phyloP scores from a whole-genome alignment of 2,888 invertebrate genomes.

The Allacma fusca region DNA sequence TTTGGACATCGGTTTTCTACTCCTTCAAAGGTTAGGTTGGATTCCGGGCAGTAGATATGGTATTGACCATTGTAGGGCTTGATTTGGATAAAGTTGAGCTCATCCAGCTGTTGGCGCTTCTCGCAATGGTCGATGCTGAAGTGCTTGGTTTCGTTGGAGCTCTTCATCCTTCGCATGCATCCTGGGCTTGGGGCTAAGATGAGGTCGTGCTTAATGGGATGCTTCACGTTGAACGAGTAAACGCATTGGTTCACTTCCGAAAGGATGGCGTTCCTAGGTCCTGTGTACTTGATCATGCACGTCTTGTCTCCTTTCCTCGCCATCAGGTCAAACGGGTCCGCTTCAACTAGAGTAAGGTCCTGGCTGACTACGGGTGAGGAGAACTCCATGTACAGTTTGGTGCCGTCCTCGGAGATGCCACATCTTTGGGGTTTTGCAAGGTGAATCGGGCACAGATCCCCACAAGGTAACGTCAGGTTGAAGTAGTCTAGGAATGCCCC shows the following conservation, averaged over 20 bases:
- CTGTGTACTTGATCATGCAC: constrained; percentile 39
- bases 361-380: constrained; percentile 27
- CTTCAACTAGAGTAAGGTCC: constrained; percentile 22
- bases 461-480: constrained; percentile 46
- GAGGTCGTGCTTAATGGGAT: background rate
- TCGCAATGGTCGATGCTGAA: constrained; percentile 13
- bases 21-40: constrained; percentile 31
- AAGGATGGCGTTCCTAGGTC: constrained; percentile 39
- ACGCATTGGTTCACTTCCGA: constrained; percentile 32
- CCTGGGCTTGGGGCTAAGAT: constrained; percentile 22
- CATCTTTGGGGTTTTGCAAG: constrained; percentile 35
- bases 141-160: too few relatives aligned
- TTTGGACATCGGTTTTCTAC: constrained; percentile 37
- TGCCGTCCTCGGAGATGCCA: background rate
- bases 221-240: background rate
- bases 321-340: constrained; percentile 45
- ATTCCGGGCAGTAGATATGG: constrained; percentile 42
- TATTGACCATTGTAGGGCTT: constrained; percentile 25
- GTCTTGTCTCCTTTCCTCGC: constrained; percentile 27
- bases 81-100: constrained; percentile 42
- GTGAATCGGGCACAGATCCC: constrained; percentile 36
- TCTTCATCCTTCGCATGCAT: constrained; percentile 20
- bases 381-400: constrained; percentile 36
- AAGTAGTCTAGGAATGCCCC: constrained; percentile 42
- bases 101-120: background rate